Percentiles rank a stretch among this genome's conserved stretches.
Conservation (phyloP, 2,113 vertebrate species). For the Tragelaphus buxtoni region DNA sequence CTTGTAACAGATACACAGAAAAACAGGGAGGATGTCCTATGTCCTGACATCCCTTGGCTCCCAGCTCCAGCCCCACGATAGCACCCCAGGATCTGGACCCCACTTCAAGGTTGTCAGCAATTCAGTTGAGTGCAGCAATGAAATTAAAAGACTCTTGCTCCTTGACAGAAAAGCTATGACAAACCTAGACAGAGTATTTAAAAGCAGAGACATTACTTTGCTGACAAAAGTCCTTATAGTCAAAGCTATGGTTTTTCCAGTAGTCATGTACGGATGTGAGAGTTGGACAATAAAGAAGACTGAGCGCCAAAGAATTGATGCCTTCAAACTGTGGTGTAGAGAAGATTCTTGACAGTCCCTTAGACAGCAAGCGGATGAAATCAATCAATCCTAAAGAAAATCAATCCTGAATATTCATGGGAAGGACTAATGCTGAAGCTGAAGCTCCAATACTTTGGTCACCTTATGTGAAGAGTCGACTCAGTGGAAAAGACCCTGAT, state of each 20-base stretch:
- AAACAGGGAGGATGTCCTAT: not conserved
- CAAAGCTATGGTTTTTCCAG: not conserved
- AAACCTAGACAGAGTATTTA: not conserved
- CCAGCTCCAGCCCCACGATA: not conserved
- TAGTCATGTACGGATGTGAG: not conserved
- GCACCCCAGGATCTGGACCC: not conserved
- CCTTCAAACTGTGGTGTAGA: not conserved
- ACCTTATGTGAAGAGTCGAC: rapidly evolving
- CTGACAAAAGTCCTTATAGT: not conserved
- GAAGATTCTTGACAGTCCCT: not conserved
- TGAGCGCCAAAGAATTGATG: not conserved
- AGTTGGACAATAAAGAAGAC: not conserved
- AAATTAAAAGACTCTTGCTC: not conserved
- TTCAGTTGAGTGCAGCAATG: not conserved
- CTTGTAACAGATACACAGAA: not conserved
- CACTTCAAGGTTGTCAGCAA: not conserved
- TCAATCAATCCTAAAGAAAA: not conserved
- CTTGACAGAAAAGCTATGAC: not conserved
- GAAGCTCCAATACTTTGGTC: not conserved
- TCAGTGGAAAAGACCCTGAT: not conserved
- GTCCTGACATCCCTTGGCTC: not conserved
- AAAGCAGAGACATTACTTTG: not conserved
- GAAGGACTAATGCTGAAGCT: not conserved
- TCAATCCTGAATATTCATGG: not conserved
- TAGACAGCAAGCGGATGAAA: not conserved